phyloP scores from a whole-genome alignment of 2,888 invertebrate genomes.

The Erynnis tages region DNA sequence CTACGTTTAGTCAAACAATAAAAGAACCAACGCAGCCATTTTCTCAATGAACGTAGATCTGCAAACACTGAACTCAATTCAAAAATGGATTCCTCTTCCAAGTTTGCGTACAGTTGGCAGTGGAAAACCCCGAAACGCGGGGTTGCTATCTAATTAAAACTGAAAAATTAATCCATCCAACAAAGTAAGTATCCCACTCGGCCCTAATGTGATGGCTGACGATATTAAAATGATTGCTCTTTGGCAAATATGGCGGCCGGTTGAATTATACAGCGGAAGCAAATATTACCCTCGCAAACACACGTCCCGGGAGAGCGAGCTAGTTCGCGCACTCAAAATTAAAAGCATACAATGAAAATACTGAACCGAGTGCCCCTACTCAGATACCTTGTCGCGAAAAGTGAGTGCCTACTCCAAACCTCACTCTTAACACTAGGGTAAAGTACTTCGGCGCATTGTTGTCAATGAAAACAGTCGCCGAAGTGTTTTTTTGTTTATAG shows the following conservation, averaged over 20 bases:
- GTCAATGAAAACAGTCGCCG: constrained; percentile 76
- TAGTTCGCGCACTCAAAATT: constrained; percentile 85
- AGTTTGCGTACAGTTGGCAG: constrained; percentile 22
- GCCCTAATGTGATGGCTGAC: constrained; percentile 79
- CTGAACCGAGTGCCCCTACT: constrained; percentile 71
- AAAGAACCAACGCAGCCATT: not conserved
- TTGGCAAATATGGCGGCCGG: constrained; percentile 83
- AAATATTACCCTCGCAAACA: constrained; percentile 84
- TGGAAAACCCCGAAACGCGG: constrained; percentile 24
- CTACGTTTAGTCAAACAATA: no score
- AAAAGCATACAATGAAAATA: constrained; percentile 85
- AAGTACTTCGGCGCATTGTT: constrained; percentile 69
- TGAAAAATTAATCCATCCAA: constrained; percentile 72
- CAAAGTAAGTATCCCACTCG: constrained; percentile 66
- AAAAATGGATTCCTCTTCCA: constrained; percentile 19
- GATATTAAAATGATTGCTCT: constrained; percentile 85
- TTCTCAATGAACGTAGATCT: constrained; percentile 2
- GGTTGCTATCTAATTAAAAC: constrained; percentile 52
- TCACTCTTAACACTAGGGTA: constrained; percentile 70
- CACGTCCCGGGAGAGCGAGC: constrained; percentile 80
- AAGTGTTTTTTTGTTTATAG: constrained; percentile 80
- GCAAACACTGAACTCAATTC: constrained; percentile 19
- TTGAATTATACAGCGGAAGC: constrained; percentile 84
- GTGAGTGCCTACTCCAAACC: constrained; percentile 70
- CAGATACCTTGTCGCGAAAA: constrained; percentile 78